Conservation (phyloP, 2,113 vertebrate species). For the Catagonus wagneri region DNA sequence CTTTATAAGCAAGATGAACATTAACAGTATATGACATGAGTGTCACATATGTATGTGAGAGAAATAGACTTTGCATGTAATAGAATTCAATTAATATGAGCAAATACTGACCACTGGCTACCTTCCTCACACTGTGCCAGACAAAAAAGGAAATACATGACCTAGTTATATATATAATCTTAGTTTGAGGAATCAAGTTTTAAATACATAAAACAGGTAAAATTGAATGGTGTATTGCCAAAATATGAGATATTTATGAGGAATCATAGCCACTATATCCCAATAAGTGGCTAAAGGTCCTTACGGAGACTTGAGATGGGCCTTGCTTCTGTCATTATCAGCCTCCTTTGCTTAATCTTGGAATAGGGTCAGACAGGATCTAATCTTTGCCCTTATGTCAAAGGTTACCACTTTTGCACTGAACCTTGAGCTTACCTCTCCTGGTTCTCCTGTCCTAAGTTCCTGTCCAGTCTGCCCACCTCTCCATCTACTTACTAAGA, state of each 20-base stretch:
- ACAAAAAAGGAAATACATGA: background rate
- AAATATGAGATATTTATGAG: background rate
- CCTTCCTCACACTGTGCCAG: background rate
- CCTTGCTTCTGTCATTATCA: background rate
- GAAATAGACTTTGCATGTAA: background rate
- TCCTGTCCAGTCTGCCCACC: background rate
- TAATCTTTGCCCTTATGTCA: background rate
- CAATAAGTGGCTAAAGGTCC: background rate
- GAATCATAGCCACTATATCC: background rate
- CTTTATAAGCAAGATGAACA: background rate
- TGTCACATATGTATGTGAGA: background rate
- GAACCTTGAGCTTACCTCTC: background rate
- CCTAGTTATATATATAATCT: background rate
- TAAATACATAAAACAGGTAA: conserved; percentile 31
- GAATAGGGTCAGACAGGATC: background rate
- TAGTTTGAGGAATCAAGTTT: conserved; percentile 24
- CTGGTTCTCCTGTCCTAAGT: background rate
- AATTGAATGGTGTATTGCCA: background rate
- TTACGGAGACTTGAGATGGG: background rate
- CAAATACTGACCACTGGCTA: background rate
- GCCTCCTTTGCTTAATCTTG: background rate
- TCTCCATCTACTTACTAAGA: background rate
- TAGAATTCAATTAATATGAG: conserved; percentile 47
- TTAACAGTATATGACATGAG: background rate
- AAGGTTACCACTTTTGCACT: background rate